These are phyloP conservation scores for Radopholus similis DNA, from an alignment of 1,140 invertebrate genomes.

Conservation along the genomic window DNA sequence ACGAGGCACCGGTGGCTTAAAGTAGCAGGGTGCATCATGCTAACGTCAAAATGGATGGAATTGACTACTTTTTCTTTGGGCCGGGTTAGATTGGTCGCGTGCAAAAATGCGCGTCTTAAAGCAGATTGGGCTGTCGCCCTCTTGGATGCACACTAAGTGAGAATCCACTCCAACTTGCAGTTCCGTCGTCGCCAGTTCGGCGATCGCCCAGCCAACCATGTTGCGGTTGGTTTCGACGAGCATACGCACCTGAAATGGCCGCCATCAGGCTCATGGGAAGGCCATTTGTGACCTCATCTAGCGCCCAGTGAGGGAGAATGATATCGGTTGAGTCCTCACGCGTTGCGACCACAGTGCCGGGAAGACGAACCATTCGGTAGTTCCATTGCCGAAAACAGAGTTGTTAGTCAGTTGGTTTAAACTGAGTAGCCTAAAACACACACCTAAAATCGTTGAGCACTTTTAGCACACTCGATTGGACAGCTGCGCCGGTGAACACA, in stretches of 20 bases:
- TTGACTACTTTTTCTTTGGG: no score
- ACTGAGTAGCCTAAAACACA: background rate
- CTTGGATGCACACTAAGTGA: constrained; percentile 30
- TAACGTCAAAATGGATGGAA: background rate
- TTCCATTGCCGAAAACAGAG: constrained; percentile 30
- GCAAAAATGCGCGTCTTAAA: constrained; percentile 25
- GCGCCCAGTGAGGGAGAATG: constrained; percentile 12
- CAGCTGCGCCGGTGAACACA: constrained; percentile 10
- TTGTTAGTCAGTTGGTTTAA: constrained; percentile 18
- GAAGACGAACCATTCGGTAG: constrained; percentile 25
- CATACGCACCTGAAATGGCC: constrained; percentile 4
- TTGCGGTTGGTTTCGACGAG: constrained; percentile 29
- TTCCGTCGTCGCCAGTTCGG: constrained; percentile 27
- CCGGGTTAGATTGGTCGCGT: background rate
- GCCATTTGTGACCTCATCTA: constrained; percentile 15
- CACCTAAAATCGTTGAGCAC: background rate
- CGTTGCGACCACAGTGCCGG: constrained; percentile 15
- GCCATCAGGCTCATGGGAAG: background rate
- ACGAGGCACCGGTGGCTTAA: constrained; percentile 34
- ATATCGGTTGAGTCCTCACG: constrained; percentile 15
- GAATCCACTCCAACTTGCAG: constrained; percentile 15
- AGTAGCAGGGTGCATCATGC: background rate
- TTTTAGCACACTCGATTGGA: constrained; percentile 24
- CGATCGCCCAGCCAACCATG: constrained; percentile 30
- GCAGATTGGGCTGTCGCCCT: background rate